Conservation (phyloP, 2,888 invertebrate species). For the Esperia sulphurella region DNA sequence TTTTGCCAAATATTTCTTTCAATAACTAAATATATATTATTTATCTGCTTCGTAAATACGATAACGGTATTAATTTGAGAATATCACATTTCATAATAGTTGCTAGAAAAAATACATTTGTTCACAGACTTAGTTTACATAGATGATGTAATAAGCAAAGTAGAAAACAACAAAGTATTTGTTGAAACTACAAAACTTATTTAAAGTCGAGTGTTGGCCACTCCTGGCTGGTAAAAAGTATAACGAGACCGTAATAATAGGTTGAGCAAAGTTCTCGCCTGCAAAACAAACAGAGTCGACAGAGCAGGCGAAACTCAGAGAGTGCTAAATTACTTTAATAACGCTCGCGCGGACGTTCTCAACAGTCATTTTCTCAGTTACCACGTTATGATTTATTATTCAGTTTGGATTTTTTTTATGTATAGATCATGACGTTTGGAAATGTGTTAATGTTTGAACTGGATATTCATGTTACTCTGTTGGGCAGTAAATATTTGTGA, state of each 20-base stretch:
- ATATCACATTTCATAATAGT: too few species aligned
- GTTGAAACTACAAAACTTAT: slow-evolving; percentile 7
- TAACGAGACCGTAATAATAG: slow-evolving; percentile 73
- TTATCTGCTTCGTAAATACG: too few species aligned
- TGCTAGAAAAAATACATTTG: neutral
- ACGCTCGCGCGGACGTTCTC: slow-evolving; percentile 30
- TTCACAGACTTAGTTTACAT: neutral
- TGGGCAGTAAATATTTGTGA: neutral
- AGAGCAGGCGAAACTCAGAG: slow-evolving; percentile 51
- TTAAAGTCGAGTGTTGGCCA: slow-evolving; percentile 42
- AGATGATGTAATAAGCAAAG: neutral
- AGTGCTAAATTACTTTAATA: slow-evolving; percentile 71
- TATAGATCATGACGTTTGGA: neutral
- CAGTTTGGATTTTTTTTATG: slow-evolving; percentile 9
- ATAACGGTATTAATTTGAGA: too few species aligned
- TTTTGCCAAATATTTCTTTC: too few species aligned
- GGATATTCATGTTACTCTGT: neutral
- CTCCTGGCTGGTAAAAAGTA: slow-evolving; percentile 59
- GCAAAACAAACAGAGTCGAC: slow-evolving; percentile 74
- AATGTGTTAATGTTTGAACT: slow-evolving; percentile 6
- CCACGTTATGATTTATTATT: slow-evolving; percentile 37
- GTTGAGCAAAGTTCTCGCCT: slow-evolving; percentile 74
- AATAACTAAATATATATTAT: too few species aligned
- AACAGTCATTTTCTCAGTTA: slow-evolving; percentile 28
- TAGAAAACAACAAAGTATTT: slow-evolving; percentile 4